Evolutionary conservation across 2,797 vertebrate species (phyloP).

Genomic region (Sebastes matsubarae): DNA sequence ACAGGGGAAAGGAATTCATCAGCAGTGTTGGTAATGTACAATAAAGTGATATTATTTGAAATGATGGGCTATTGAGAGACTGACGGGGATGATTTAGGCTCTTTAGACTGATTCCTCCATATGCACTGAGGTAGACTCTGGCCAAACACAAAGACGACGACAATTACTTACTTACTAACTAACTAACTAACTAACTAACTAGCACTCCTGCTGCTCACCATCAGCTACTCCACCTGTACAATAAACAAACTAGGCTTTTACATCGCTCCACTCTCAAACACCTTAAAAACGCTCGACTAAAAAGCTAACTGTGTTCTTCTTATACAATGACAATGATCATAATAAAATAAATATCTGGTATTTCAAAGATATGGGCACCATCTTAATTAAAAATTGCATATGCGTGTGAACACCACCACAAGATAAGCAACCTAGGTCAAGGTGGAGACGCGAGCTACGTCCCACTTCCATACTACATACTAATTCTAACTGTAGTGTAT

Average conservation of each 20-base stretch:
- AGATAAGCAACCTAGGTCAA: conserved; percentile 47
- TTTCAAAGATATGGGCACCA: conserved; percentile 87
- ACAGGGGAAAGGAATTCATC: conserved; percentile 24
- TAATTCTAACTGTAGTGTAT: conserved; percentile 16
- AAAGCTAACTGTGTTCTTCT: conserved; percentile 82
- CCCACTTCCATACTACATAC: conserved; percentile 20
- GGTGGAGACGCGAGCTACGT: conserved; percentile 22
- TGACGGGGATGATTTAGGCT: conserved; percentile 65
- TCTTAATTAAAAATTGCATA: conserved; percentile 89
- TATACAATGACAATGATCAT: conserved; percentile 88
- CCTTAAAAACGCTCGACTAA: conserved; percentile 68
- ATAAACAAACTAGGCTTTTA: conserved; percentile 41
- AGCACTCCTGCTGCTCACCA: conserved; percentile 48
- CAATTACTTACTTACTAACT: conserved; percentile 54
- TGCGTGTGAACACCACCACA: conserved; percentile 49
- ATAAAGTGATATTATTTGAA: conserved; percentile 32
- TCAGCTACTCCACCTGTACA: conserved; percentile 52
- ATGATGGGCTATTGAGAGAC: conserved; percentile 41
- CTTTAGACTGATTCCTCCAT: conserved; percentile 80
- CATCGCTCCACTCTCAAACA: conserved; percentile 38
- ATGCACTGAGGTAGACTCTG: conserved; percentile 95
- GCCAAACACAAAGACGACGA: conserved; percentile 83
- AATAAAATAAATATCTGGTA: conserved; percentile 93
- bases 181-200: conserved; percentile 23
- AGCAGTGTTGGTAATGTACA: conserved; percentile 40